These are phyloP conservation scores for Saccostrea glomerata DNA, from an alignment of 1,140 invertebrate species.

Conservation along the genomic window DNA sequence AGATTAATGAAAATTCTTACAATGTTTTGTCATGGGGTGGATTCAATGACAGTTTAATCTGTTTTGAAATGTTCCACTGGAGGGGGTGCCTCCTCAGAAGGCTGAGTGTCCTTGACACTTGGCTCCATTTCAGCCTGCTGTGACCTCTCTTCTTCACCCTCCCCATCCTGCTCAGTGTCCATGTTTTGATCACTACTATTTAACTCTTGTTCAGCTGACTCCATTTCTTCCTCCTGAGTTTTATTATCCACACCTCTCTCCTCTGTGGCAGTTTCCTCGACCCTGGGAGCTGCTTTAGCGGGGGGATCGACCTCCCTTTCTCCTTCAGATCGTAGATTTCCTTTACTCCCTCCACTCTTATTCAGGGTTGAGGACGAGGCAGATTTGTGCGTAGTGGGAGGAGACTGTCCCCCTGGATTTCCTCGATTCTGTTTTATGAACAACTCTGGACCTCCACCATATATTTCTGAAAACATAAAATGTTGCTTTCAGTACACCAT, in stretches of 20 bases:
- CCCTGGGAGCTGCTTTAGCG: neutral
- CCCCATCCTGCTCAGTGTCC: neutral
- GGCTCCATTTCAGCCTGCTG: neutral
- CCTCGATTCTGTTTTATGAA: slow-evolving; percentile 77
- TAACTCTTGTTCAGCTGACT: neutral
- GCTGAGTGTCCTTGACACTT: neutral
- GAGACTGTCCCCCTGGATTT: neutral
- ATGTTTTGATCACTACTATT: neutral
- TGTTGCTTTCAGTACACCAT: neutral
- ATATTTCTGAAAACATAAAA: slow-evolving; percentile 80
- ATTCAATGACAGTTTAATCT: neutral
- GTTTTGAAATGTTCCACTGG: neutral
- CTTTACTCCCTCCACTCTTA: neutral
- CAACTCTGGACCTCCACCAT: slow-evolving; percentile 92
- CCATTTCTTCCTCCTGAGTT: neutral
- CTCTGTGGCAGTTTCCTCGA: neutral
- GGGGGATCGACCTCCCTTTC: neutral
- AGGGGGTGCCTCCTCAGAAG: neutral
- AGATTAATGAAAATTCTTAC: neutral
- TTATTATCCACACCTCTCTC: neutral
- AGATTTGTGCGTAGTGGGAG: neutral
- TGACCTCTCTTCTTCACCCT: neutral
- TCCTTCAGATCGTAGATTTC: neutral
- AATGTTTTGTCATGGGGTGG: too few relatives aligned
- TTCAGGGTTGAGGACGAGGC: neutral